Evolutionary conservation across 2,797 vertebrate species (phyloP), one percentile per base, ranked within the genome.

Genomic region (Sebastes cheni): DNA sequence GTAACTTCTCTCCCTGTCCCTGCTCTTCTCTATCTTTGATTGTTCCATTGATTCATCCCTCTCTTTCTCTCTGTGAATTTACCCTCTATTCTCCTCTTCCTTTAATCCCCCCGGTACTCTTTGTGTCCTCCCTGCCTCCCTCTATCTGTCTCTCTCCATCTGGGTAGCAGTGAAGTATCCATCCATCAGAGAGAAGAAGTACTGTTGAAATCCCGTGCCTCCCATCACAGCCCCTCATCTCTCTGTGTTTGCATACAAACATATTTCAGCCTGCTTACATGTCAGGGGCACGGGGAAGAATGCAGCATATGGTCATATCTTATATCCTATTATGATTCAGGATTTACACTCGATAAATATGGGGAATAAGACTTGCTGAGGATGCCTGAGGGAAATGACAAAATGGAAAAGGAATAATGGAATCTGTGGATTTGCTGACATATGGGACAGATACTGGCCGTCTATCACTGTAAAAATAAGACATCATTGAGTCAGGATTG

Each of bases 201-300:
- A 69, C 72, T 76, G 72, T 69, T 86, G 80, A 91, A 89, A 89
- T 95, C 93, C 92, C 90, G 58, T 36, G 86, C 78, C 81, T 88
- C 84, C 89, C 91, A 91, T 94, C 89, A 74, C 66, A 80, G 55
- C 68, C 78, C 54, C 58, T 56, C 65, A 30, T 86, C 55, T 79
- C 58, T 72, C 67, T 64, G 60, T 75, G 80, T 90, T 93, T 92
- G 83, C 93, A 94, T 89, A 88, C 81, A 77, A 77, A 92, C 84
- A 94, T 94, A 93, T 90, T 85, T 95, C 90, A 94, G 84, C 81
- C 79, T 82, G 77, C 81, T 91, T 90, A 84, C 73, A 75, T 91
- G 86, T 92, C 92, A 90, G 81, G 32, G 67, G 32, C 52, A 25
- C 29, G 36, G 27, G 54, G 42, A 87, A 64, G 55, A 81, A 50